Base-by-base conservation (phyloP, 2,113 vertebrate species). In the Thunnus thynnus region DNA sequence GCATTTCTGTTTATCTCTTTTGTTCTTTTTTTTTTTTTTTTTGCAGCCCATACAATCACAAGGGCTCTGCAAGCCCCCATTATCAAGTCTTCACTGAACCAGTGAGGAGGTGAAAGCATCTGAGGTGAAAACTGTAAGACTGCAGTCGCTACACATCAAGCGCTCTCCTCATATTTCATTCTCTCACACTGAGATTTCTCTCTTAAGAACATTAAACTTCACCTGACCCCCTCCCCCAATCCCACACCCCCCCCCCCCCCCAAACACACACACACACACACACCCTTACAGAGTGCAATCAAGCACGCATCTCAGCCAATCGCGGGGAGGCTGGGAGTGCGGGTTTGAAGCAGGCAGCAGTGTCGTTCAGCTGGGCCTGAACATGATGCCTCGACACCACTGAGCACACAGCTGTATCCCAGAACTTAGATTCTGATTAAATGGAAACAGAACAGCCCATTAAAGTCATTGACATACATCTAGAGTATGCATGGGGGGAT, bases 381-480 rank as follows among this genome's bases (percentile, higher is more conserved):
- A 86, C 88, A 86, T 56, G 84, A 67, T 1, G 87, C 78, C 82
- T 62, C 17, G 50, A 92, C 91, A 88, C 89, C 80, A 10, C 79
- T 12, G 83, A 80, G 86, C 86, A 27, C 72, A 13, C 86, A 76
- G 86, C 89, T 88, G 85, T 44, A 88, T 89, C 89, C 89, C 78
- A 86, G 77, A 89, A 92, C 91, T 91, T 80, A 87, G 86, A 92
- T 92, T 90, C 87, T 86, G 92, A 93, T 95, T 93, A 93, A 93
- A 94, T 86, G 84, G 85, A 90, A 93, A 94, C 92, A 94, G 92
- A 94, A 88, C 82, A 91, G 83, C 85, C 90, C 85, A 93, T 95
- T 94, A 94, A 91, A 94, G 89, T 91, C 92, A 93, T 94, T 94
- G 92, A 93, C 92, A 94, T 91, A 93, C 83, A 91, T 91, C 86